Evolutionary conservation across 2,797 vertebrate species (phyloP).

Genomic region (Meda fulgida): DNA sequence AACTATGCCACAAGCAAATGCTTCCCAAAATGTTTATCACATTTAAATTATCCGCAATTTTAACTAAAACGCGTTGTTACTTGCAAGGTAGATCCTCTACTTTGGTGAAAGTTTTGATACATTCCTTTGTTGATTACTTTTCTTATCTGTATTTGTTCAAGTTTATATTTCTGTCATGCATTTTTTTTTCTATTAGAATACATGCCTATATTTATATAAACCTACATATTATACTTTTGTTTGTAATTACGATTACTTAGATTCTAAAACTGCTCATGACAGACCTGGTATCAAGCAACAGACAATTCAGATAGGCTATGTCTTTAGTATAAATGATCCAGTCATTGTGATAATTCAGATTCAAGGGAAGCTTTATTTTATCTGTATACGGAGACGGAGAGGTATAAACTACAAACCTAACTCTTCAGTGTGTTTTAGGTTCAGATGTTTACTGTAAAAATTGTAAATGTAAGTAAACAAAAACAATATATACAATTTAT

Average conservation of each 20-base stretch:
- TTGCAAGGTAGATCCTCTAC: neutral
- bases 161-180: neutral
- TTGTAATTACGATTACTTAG: neutral
- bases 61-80: neutral
- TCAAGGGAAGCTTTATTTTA: neutral
- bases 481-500: neutral
- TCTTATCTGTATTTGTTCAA: neutral
- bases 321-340: neutral
- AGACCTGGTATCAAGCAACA: conserved; percentile 27
- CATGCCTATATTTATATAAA: neutral
- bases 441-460: neutral
- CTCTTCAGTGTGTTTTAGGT: neutral
- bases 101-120: neutral
- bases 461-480: neutral
- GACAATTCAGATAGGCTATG: conserved; percentile 1
- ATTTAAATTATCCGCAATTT: neutral
- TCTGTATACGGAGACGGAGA: neutral
- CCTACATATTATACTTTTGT: neutral
- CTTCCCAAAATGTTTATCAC: neutral
- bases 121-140: neutral
- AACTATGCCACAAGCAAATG: neutral
- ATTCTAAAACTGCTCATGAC: conserved; percentile 6
- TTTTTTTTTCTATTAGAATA: neutral
- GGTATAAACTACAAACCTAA: neutral
- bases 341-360: neutral